These are phyloP conservation scores for Silurus lanzhouensis DNA, from an alignment of 2,797 vertebrate species.

Conservation along the genomic window DNA sequence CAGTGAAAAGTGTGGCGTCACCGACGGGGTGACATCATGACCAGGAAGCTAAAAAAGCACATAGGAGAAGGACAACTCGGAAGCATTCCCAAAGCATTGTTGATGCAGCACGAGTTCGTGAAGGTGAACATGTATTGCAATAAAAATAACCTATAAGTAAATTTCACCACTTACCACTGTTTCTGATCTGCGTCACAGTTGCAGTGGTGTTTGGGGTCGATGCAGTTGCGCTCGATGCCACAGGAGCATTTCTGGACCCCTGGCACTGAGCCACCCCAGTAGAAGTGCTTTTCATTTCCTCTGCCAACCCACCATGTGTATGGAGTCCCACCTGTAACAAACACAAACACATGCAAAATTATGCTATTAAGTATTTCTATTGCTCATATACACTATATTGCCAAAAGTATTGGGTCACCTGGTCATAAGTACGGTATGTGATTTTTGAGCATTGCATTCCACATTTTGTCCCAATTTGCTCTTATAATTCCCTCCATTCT, in stretches of 20 bases:
- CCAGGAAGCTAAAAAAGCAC: too few relatives aligned
- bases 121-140: background rate
- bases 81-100: too few relatives aligned
- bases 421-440: too few relatives aligned
- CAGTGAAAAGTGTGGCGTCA: too few relatives aligned
- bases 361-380: background rate
- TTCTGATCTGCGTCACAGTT: slow-evolving; percentile 94
- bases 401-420: too few relatives aligned
- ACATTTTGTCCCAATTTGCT: too few relatives aligned
- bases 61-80: too few relatives aligned
- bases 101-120: too few relatives aligned
- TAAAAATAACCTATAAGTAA: background rate
- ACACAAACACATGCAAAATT: background rate
- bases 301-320: slow-evolving; percentile 97
- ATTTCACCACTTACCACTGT: slow-evolving; percentile 81
- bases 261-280: slow-evolving; percentile 93
- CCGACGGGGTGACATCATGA: too few relatives aligned
- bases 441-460: too few relatives aligned
- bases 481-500: too few relatives aligned
- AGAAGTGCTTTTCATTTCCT: slow-evolving; percentile 94
- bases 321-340: slow-evolving; percentile 84
- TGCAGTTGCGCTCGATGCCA: slow-evolving; percentile 95
- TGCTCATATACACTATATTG: too few relatives aligned
- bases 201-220: slow-evolving; percentile 88
- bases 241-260: slow-evolving; percentile 97